A percentile compares a stretch with the other conserved stretches of the same genome.
Conservation (phyloP, 2,797 vertebrate species). For the Margarornis squamiger region DNA sequence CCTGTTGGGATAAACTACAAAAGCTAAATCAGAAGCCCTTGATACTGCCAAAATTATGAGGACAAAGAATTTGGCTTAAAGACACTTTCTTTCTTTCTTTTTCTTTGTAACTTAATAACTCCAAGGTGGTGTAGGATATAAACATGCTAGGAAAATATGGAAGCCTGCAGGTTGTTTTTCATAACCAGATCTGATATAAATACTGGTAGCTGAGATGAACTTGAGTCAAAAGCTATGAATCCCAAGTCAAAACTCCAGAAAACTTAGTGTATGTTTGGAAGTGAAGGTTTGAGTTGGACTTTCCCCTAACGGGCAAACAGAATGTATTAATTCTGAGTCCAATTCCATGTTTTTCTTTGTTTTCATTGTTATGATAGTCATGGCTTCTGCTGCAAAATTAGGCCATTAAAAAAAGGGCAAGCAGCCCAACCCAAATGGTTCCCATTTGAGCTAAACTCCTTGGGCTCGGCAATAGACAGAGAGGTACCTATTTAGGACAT, state of each 20-base stretch:
- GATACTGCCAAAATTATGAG: not conserved
- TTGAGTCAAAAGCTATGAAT: not conserved
- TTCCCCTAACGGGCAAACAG: not conserved
- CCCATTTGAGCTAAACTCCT: conserved; percentile 29
- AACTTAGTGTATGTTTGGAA: not conserved
- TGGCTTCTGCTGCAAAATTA: conserved; percentile 59
- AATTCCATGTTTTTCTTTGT: conserved; percentile 51
- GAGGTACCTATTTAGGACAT: conserved; percentile 36
- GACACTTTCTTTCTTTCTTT: not conserved
- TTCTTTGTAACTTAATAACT: not conserved
- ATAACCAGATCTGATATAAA: not conserved
- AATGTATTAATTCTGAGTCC: conserved; percentile 33
- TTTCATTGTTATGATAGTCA: conserved; percentile 59
- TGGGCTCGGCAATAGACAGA: conserved; percentile 17
- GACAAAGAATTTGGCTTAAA: not conserved
- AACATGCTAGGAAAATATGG: not conserved
- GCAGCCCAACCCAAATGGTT: conserved; percentile 24
- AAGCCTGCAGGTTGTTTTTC: not conserved
- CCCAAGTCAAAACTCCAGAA: not conserved
- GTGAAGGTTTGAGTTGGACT: conserved; percentile 19
- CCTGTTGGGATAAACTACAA: not conserved
- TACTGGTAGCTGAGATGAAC: not conserved
- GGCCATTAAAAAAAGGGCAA: conserved; percentile 39
- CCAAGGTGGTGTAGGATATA: not conserved
- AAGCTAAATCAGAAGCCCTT: not conserved